A percentile compares a stretch with the other conserved stretches of the same genome.
Evolutionary conservation across 2,797 vertebrate genomes (phyloP).

Genomic region (Mus caroli): DNA sequence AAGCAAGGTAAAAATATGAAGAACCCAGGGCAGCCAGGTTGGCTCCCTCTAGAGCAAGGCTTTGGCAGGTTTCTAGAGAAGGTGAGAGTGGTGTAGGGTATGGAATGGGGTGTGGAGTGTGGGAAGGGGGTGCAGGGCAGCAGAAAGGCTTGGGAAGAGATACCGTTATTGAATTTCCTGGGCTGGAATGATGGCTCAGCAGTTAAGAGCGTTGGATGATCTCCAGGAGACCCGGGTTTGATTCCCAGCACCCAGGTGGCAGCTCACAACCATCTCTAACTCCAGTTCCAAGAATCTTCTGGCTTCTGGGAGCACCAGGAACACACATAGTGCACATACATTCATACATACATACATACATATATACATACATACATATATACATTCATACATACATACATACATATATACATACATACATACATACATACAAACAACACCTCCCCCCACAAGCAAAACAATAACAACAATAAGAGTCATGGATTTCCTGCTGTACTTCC

Average conservation of each 20-base stretch:
- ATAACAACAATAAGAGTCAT: not conserved
- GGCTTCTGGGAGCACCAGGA: not conserved
- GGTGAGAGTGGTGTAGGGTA: not conserved
- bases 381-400: not conserved
- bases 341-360: not conserved
- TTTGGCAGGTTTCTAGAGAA: not conserved
- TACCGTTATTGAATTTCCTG: not conserved
- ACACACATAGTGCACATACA: not conserved
- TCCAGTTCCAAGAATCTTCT: not conserved
- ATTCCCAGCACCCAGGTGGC: not conserved
- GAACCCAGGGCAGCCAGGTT: not conserved
- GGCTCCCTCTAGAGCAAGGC: not conserved
- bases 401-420: not conserved
- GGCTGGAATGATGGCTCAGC: not conserved
- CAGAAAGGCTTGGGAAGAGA: conserved; percentile 1
- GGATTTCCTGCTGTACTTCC: not conserved
- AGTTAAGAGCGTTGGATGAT: not conserved
- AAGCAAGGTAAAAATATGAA: not conserved
- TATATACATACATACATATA: too few relatives aligned
- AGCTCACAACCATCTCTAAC: not conserved
- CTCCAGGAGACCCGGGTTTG: not conserved
- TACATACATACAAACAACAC: not conserved
- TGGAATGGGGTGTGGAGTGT: not conserved
- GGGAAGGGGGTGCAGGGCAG: not conserved
- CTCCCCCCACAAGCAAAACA: not conserved